These are phyloP conservation scores for Amiota communis DNA, from an alignment of 2,888 invertebrate species.

Conservation along the genomic window DNA sequence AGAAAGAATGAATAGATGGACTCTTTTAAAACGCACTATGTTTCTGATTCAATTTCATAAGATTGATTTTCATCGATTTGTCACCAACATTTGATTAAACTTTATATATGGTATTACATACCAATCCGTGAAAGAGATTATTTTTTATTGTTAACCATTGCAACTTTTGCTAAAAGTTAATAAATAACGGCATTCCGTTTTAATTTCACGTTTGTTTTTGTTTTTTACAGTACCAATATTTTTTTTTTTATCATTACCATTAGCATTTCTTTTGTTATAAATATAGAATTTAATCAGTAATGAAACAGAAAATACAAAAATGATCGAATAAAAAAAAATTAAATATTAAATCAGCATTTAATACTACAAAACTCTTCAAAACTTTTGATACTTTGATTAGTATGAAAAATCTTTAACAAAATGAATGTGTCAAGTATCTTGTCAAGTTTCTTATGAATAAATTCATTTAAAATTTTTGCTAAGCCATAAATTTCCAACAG, in stretches of 20 bases:
- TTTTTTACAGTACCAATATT: no score
- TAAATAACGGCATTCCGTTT: conserved; percentile 34
- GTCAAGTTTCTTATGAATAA: background rate
- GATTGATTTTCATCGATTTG: no score
- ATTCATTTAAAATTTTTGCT: background rate
- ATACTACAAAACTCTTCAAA: background rate
- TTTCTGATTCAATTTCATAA: no score
- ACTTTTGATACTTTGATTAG: background rate
- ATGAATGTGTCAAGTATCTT: background rate
- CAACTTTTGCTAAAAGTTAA: conserved; percentile 14
- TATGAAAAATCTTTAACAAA: background rate
- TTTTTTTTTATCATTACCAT: conserved; percentile 35
- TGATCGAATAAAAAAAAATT: conserved; percentile 17
- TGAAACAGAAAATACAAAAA: conserved; percentile 20
- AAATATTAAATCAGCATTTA: background rate
- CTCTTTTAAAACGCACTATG: no score
- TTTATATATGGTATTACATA: no score
- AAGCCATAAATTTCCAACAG: conserved; percentile 3
- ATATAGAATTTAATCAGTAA: conserved; percentile 36
- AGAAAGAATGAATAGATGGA: no score
- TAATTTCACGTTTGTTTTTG: conserved; percentile 18
- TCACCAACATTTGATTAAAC: background rate
- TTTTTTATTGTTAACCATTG: background rate
- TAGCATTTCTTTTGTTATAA: conserved; percentile 48
- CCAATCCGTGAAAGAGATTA: no score